Conservation (phyloP, 2,797 vertebrate species). For the Lates japonicus region DNA sequence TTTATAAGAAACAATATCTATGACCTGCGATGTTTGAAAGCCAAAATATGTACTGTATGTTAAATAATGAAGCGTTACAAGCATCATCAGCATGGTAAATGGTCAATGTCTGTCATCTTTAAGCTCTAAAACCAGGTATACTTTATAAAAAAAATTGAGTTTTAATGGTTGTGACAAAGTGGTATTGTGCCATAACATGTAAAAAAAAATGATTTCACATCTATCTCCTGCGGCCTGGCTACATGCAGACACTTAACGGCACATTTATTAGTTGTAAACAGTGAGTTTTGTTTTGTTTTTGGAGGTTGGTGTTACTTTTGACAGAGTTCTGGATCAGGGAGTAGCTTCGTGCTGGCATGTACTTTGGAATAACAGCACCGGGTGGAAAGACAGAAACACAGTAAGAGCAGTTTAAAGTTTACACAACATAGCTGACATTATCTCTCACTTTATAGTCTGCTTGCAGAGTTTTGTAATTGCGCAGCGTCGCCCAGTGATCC, state of each 20-base stretch:
- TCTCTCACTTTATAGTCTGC: slow-evolving; percentile 47
- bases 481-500: slow-evolving; percentile 29
- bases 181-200: slow-evolving; percentile 71
- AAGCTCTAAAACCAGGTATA: slow-evolving; percentile 59
- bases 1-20: slow-evolving; percentile 73
- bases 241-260: slow-evolving; percentile 33
- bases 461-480: slow-evolving; percentile 54
- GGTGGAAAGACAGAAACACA: slow-evolving; percentile 16
- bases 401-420: slow-evolving; percentile 49
- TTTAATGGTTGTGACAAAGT: slow-evolving; percentile 73
- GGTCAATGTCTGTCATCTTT: slow-evolving; percentile 72
- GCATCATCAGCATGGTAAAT: slow-evolving; percentile 75
- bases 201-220: slow-evolving; percentile 33
- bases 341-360: slow-evolving; percentile 33
- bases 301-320: slow-evolving; percentile 36
- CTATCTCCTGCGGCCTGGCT: slow-evolving; percentile 26
- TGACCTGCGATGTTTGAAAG: slow-evolving; percentile 64
- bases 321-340: slow-evolving; percentile 51
- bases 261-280: slow-evolving; percentile 26
- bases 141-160: slow-evolving; percentile 48
- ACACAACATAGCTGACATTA: slow-evolving; percentile 49
- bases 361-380: slow-evolving; percentile 7
- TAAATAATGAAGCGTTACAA: slow-evolving; percentile 64
- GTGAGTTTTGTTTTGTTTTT: slow-evolving; percentile 27
- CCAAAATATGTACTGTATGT: slow-evolving; percentile 78